A percentile compares a stretch with the other conserved stretches of the same genome.
Evolutionary conservation across 2,113 vertebrate species (phyloP).

Genomic region (Crotalus viridis): DNA sequence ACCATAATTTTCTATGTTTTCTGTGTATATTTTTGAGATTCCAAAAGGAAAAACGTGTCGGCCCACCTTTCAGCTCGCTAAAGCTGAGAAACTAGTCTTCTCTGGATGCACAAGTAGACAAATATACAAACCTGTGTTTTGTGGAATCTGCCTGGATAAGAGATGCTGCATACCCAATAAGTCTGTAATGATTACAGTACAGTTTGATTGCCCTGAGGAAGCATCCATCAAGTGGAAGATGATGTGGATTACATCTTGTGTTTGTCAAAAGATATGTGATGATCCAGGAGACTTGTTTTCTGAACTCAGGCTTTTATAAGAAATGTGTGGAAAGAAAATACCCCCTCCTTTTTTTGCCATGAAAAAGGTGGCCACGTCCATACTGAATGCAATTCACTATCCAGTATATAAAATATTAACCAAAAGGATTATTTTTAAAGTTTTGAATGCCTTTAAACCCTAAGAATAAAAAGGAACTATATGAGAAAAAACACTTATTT

Average conservation of each 20-base stretch:
- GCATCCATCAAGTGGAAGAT: constrained; percentile 87
- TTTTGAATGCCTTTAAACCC: background rate
- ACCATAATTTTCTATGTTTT: background rate
- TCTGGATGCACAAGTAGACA: constrained; percentile 86
- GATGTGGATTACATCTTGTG: constrained; percentile 93
- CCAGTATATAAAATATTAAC: background rate
- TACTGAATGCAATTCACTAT: background rate
- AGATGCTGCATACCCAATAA: constrained; percentile 90
- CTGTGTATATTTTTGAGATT: constrained; percentile 70
- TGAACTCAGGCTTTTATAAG: constrained; percentile 81
- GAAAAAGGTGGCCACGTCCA: background rate
- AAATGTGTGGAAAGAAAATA: background rate
- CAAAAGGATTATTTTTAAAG: background rate
- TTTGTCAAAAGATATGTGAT: constrained; percentile 86
- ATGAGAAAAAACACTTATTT: background rate
- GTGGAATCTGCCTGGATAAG: constrained; percentile 84
- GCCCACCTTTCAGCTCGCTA: constrained; percentile 82
- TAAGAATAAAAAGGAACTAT: background rate
- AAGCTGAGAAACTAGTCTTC: constrained; percentile 82
- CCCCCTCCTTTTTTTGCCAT: background rate
- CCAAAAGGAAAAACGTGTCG: constrained; percentile 86
- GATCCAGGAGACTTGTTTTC: constrained; percentile 86
- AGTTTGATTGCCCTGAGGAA: constrained; percentile 84
- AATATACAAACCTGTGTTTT: constrained; percentile 85
- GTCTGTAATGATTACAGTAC: constrained; percentile 82